Base-by-base conservation (phyloP, 2,888 invertebrate genomes). In the Nomada fabriciana region DNA sequence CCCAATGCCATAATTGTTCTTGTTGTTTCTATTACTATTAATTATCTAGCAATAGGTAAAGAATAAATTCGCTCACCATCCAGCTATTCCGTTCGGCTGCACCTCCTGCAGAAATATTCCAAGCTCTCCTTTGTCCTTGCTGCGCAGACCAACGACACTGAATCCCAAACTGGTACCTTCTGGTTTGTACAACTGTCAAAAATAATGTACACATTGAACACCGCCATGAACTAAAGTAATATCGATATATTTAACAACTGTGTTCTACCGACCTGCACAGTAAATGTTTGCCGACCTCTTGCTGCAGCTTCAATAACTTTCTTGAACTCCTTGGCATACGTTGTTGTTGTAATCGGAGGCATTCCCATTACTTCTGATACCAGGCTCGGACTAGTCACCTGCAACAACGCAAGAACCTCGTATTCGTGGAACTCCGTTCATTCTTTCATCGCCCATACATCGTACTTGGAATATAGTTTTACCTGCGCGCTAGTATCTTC, bases 111-210 rank as follows among this genome's bases (percentile, higher is more conserved):
- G 95, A 92, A 95, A 96, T 88, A 96, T 96, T 29, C 96, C 96
- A 23, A 96, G 94, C 86, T 96, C 96, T n/a, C 95, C 96, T 87
- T 95, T 94, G 86, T 95, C 95, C 89, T 96, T 95, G 86, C 95
- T 95, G 77, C 95, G 94, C 69, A 96, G 93, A 5, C 95, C 97
- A 89, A 95, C 96, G 86, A 95, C 96, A 93, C 95, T 96, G 95
- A 97, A 97, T 84, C 96, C 97, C 89, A 96, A 95, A 91, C 97
- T 97, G 91, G 93, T 94, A 84, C 94, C 96, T 92, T 96, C 96
- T 0, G 95, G 95, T 91, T 96, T 96, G 91, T 94, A 95, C 59
- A 96, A 92, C 94, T 47, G 65, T 86, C 88, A 23, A 65, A 47
- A n/a, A 57, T 52, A 60, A 25, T 25, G 11, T 23, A 43, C 20